phyloP scores from a whole-genome alignment of 2,113 vertebrate genomes.

The Zosterops japonicus region DNA sequence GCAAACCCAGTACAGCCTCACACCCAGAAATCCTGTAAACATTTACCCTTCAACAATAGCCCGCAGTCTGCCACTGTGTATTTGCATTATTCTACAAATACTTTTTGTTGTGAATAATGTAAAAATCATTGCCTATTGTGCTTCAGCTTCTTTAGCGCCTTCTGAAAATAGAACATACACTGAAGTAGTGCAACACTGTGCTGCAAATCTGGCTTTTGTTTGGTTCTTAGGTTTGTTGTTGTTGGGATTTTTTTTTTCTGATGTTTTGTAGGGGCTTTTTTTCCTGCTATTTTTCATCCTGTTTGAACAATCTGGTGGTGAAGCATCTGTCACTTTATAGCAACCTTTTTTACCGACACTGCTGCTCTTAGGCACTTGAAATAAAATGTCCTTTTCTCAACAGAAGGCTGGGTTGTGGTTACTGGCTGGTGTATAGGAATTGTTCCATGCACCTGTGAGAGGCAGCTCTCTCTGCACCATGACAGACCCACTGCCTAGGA shows the following conservation, averaged over 20 bases:
- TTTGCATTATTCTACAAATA: slow-evolving; percentile 35
- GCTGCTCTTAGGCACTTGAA: neutral
- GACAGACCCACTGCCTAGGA: neutral
- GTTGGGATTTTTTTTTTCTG: neutral
- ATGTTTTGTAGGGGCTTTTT: neutral
- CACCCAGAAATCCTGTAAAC: neutral
- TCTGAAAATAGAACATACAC: neutral
- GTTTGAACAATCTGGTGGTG: neutral
- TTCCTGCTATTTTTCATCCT: neutral
- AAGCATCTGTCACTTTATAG: neutral
- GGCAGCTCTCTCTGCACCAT: neutral
- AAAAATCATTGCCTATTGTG: slow-evolving; percentile 51
- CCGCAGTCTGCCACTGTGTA: neutral
- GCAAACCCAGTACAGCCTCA: neutral
- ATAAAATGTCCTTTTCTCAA: neutral
- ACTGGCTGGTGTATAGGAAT: neutral
- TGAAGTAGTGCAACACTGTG: neutral
- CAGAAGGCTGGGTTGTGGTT: neutral
- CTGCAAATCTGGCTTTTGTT: neutral
- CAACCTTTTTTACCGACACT: neutral
- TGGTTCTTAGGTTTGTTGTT: neutral
- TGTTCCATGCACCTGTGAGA: neutral
- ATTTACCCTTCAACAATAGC: neutral
- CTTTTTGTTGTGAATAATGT: slow-evolving; percentile 1
- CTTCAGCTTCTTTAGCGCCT: neutral